Conservation (phyloP, 2,888 invertebrate species). For the Rutpela maculata region DNA sequence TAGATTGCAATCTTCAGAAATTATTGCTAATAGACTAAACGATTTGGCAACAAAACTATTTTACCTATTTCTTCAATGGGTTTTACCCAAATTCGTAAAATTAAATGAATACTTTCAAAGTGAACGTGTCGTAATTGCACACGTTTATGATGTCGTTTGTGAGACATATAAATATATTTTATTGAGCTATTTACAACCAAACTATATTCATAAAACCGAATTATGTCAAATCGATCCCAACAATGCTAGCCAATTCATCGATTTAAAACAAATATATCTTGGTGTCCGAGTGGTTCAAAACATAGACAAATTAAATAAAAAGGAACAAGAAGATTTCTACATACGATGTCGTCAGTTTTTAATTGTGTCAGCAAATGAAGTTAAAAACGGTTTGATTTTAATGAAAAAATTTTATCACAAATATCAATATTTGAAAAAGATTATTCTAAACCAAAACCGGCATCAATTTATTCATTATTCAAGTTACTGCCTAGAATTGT, state of each 20-base stretch:
- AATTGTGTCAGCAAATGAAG: not conserved
- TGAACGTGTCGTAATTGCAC: slow-evolving; percentile 28
- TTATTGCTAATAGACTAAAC: not conserved
- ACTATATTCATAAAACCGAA: slow-evolving; percentile 31
- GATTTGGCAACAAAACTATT: slow-evolving; percentile 19
- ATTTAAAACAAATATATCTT: not conserved
- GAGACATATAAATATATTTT: slow-evolving; percentile 28
- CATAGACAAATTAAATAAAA: slow-evolving; percentile 22
- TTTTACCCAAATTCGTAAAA: slow-evolving; percentile 18
- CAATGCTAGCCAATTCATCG: slow-evolving; percentile 31
- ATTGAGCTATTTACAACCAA: slow-evolving; percentile 32
- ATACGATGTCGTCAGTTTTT: slow-evolving; percentile 33
- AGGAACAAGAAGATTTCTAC: slow-evolving; percentile 36
- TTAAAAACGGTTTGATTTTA: not conserved
- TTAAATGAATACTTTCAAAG: not conserved
- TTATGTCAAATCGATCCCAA: slow-evolving; percentile 25
- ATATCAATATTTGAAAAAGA: slow-evolving; percentile 25
- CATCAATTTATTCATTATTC: not conserved
- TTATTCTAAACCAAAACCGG: slow-evolving; percentile 21
- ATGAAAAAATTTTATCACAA: not conserved
- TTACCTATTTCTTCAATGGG: slow-evolving; percentile 24
- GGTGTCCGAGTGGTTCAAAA: slow-evolving; percentile 18
- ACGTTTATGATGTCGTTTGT: slow-evolving; percentile 26
- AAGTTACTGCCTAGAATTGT: slow-evolving; percentile 30
- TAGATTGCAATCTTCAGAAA: slow-evolving; percentile 21